Conservation (phyloP, 2,888 invertebrate species). For the Onthophagus sagittarius region DNA sequence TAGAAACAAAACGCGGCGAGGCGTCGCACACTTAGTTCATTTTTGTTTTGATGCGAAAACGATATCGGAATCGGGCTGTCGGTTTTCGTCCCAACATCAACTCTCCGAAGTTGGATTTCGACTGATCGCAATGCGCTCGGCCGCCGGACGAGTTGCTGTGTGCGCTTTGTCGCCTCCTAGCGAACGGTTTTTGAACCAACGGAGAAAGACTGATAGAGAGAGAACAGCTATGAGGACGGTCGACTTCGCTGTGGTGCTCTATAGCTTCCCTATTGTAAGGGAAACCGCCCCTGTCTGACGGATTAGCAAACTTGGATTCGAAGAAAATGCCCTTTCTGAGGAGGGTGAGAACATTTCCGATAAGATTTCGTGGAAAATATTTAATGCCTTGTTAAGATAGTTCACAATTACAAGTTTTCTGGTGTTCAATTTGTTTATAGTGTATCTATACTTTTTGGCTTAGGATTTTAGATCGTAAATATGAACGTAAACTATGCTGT, state of each 20-base stretch:
- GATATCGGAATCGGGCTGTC: not conserved
- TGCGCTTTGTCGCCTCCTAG: not conserved
- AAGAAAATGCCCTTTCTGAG: not conserved
- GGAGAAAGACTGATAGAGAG: not conserved
- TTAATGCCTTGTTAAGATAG: not conserved
- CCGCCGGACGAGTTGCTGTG: not conserved
- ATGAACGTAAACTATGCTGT: no score
- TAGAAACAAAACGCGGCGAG: not conserved
- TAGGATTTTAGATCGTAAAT: no score
- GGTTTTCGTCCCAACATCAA: not conserved
- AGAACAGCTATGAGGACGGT: not conserved
- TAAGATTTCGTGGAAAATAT: not conserved
- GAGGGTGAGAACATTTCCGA: not conserved
- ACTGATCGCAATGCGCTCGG: not conserved
- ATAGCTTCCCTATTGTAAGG: not conserved
- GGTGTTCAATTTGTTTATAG: no score
- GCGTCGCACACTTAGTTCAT: not conserved
- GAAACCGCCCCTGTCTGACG: not conserved
- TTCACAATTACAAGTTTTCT: not conserved
- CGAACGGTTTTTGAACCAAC: not conserved
- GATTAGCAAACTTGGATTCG: not conserved
- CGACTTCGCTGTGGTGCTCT: not conserved
- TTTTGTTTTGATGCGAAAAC: not conserved
- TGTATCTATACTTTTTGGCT: no score
- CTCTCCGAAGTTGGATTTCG: not conserved